Evolutionary conservation across 2,797 vertebrate genomes (phyloP).

Genomic region (Podarcis siculus): DNA sequence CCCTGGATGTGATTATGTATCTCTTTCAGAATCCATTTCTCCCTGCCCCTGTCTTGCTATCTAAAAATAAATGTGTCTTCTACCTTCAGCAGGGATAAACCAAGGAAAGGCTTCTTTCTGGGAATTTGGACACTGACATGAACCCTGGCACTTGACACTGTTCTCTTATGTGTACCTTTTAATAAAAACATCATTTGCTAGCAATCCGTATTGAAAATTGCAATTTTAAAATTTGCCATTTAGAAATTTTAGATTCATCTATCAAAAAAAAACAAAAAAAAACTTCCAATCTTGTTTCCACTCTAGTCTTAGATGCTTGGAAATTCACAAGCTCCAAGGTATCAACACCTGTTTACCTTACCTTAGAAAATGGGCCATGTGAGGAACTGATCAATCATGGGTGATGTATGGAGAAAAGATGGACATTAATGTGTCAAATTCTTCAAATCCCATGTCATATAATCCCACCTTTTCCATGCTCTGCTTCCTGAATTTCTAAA

Average conservation of each 20-base stretch:
- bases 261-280: not conserved
- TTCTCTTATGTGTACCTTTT: not conserved
- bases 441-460: too few relatives aligned
- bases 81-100: not conserved
- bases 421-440: not conserved
- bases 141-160: not conserved
- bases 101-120: not conserved
- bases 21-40: too few relatives aligned
- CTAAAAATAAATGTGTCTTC: not conserved
- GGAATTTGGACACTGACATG: not conserved
- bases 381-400: not conserved
- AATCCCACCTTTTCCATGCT: not conserved
- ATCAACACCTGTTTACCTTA: not conserved
- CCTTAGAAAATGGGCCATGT: not conserved
- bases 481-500: not conserved
- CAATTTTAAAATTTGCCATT: not conserved
- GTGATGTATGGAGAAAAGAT: not conserved
- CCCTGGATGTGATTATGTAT: too few relatives aligned
- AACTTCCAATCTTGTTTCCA: not conserved
- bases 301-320: too few relatives aligned
- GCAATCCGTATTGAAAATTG: not conserved
- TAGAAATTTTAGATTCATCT: not conserved
- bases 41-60: not conserved
- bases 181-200: too few relatives aligned
- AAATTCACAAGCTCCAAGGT: not conserved